A percentile compares a stretch with the other conserved stretches of the same genome.
Conservation (phyloP, 2,888 invertebrate species). For the Monoplex corrugatus region DNA sequence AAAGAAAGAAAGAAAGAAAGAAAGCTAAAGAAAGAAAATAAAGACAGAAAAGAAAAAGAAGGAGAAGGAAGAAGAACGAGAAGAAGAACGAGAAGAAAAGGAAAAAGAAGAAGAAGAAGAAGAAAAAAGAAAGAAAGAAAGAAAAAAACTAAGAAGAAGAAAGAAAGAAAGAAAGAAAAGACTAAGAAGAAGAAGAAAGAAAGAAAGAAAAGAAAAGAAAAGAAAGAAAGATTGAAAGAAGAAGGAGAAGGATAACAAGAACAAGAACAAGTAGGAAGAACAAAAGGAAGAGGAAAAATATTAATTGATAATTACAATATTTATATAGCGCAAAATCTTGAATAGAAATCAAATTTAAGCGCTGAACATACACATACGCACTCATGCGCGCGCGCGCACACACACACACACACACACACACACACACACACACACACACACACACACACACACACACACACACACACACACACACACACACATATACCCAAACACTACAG, state of each 20-base stretch:
- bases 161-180: background rate
- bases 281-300: background rate
- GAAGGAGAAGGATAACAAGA: background rate
- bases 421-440: too few species aligned
- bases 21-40: background rate
- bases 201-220: background rate
- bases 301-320: too few species aligned
- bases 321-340: too few species aligned
- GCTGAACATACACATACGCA: too few species aligned
- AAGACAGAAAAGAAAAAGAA: background rate
- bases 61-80: background rate
- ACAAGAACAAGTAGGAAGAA: background rate
- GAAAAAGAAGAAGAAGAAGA: background rate
- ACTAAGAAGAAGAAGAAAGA: background rate
- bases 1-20: background rate
- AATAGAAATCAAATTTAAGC: too few species aligned
- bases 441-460: too few species aligned
- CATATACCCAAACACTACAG: too few species aligned
- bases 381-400: too few species aligned
- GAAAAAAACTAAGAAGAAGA: background rate
- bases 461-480: too few species aligned
- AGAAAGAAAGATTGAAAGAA: background rate
- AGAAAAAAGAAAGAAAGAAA: background rate
- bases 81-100: background rate
- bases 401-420: too few species aligned